These are phyloP conservation scores for Aphis gossypii DNA, from an alignment of 1,140 invertebrate species.

Conservation along the genomic window DNA sequence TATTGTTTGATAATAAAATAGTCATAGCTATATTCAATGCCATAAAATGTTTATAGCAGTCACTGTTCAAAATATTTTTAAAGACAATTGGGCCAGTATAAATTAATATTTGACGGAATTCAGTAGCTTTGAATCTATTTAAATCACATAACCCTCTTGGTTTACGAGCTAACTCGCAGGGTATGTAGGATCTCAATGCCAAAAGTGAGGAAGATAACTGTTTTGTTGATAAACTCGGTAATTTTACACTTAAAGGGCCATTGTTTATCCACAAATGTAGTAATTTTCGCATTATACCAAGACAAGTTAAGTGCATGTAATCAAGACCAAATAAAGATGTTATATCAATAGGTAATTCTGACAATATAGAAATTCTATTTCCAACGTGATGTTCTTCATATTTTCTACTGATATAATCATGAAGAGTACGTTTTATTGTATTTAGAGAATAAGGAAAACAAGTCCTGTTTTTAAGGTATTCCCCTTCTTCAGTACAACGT, in stretches of 20 bases:
- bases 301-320: too few relatives aligned
- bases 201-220: background rate
- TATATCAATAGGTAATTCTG: background rate
- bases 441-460: background rate
- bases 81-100: background rate
- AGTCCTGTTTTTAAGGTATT: background rate
- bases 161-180: background rate
- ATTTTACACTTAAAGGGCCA: too few relatives aligned
- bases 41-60: slow-evolving; percentile 12
- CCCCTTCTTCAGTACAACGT: background rate
- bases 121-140: background rate
- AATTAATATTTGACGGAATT: background rate
- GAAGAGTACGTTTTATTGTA: background rate
- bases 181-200: background rate
- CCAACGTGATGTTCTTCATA: background rate
- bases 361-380: background rate
- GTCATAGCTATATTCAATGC: background rate
- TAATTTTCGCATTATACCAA: too few relatives aligned
- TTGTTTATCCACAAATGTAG: too few relatives aligned
- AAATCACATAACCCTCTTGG: background rate
- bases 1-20: background rate
- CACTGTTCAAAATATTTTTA: background rate
- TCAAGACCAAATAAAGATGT: too few relatives aligned
- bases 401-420: background rate
- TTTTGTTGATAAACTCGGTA: background rate